These are phyloP conservation scores for Esperia sulphurella DNA, from an alignment of 2,888 invertebrate species.

Conservation along the genomic window DNA sequence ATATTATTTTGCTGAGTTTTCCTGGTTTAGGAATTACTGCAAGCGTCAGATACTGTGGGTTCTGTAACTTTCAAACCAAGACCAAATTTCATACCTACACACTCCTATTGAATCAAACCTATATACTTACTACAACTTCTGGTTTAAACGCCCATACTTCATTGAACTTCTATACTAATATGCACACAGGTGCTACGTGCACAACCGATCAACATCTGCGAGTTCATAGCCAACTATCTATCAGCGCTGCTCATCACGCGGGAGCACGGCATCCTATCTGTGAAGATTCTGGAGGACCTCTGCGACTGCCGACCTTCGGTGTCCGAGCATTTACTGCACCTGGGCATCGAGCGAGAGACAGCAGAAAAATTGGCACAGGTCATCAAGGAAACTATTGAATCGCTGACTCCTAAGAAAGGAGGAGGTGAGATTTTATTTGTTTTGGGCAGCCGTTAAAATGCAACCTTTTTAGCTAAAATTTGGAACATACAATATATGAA, in stretches of 20 bases:
- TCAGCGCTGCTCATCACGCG: conserved; percentile 84
- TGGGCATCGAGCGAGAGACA: conserved; percentile 35
- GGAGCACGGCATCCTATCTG: conserved; percentile 74
- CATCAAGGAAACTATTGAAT: conserved; percentile 56
- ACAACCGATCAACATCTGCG: conserved; percentile 82
- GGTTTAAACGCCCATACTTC: no score
- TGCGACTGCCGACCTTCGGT: conserved; percentile 65
- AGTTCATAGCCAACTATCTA: conserved; percentile 86
- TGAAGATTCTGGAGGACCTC: conserved; percentile 60
- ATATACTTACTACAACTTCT: no score
- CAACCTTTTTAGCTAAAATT: no score
- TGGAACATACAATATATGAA: no score
- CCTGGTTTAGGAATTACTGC: no score
- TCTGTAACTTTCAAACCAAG: no score
- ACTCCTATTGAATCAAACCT: no score
- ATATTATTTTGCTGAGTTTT: no score
- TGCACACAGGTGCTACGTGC: conserved; percentile 80
- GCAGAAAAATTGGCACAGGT: conserved; percentile 40
- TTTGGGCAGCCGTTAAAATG: no score
- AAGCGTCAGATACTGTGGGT: no score
- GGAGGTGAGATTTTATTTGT: conserved; percentile 44
- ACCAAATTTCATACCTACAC: no score
- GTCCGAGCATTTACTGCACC: conserved; percentile 48
- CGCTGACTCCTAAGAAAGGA: conserved; percentile 37
- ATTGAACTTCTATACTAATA: no score